Evolutionary conservation across 2,113 vertebrate species (phyloP).

Genomic region (Scomber colias): DNA sequence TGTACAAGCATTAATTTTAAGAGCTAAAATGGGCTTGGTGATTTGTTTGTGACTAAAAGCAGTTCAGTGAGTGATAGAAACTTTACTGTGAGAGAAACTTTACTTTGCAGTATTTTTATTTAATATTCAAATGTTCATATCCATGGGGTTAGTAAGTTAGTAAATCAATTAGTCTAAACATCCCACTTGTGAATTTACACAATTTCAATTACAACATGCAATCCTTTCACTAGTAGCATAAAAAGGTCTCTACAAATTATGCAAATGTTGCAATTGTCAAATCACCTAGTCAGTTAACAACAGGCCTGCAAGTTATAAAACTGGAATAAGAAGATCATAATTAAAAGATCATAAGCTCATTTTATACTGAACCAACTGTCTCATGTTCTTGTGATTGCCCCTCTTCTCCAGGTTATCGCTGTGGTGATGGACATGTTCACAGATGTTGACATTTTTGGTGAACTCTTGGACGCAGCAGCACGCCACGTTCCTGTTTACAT

Average conservation of each 20-base stretch:
- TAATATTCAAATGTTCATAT: neutral
- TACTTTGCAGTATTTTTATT: neutral
- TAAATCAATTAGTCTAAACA: neutral
- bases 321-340: neutral
- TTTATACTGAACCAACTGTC: neutral
- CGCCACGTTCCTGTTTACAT: constrained; percentile 96
- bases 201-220: neutral
- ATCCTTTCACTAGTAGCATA: neutral
- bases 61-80: neutral
- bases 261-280: neutral
- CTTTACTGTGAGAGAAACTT: neutral
- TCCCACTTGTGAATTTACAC: neutral
- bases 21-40: neutral
- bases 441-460: constrained; percentile 93
- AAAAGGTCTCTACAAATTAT: constrained; percentile 3
- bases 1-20: too few species aligned
- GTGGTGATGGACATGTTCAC: constrained; percentile 98
- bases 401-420: constrained; percentile 90
- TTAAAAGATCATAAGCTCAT: neutral
- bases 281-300: neutral
- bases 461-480: constrained; percentile 91
- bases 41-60: neutral
- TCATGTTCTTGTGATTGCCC: constrained; percentile 23
- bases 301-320: neutral
- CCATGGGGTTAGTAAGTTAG: too few species aligned